Base-by-base conservation (phyloP, 2,888 invertebrate genomes). In the Cecidostiba fungosa region DNA sequence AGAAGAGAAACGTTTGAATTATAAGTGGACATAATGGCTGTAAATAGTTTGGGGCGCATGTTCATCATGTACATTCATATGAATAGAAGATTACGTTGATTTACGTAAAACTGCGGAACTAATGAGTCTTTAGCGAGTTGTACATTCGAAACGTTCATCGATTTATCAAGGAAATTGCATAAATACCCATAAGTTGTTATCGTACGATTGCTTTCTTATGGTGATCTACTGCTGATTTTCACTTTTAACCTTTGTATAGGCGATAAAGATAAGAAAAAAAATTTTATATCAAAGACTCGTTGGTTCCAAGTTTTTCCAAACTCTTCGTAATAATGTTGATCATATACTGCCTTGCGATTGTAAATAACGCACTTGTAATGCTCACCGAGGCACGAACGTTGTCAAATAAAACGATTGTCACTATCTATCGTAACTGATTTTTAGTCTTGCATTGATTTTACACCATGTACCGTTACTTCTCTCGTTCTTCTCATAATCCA, bases 321-420 rank as follows among this genome's bases (percentile, higher is more conserved):
- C 50, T 16, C 39, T 39, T 59, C 32, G 23, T 74, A 76, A 76
- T 16, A 6, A 29, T n/a, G 39, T 32, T 70, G 14, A 62, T 39
- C 29, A 54, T 39, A 54, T 39, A 78, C 14, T 32, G 76, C 59
- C 76, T 59, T 70, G 43, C 36, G 19, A 82, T 83, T 86, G 80
- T 86, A 86, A 77, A 86, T 83, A 86, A 70, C 16, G 76, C 82
- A 78, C 74, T 76, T 83, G 80, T 86, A 82, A 39, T 59, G 82
- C 43, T 85, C 54, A 80, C 14, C 72, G 50, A 77, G 50, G 76
- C 76, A 80, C 54, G 32, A 43, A 36, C 77, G 23, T 77, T 84
- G 73, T 81, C 73, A 84, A 85, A 85, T 85, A 85, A 85, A 85
- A 66, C 14, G n/a, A 59, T 76, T 82, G 74, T 79, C 74, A 82